phyloP scores from a whole-genome alignment of 2,888 invertebrate species.

The Tetheella fluctuosa region DNA sequence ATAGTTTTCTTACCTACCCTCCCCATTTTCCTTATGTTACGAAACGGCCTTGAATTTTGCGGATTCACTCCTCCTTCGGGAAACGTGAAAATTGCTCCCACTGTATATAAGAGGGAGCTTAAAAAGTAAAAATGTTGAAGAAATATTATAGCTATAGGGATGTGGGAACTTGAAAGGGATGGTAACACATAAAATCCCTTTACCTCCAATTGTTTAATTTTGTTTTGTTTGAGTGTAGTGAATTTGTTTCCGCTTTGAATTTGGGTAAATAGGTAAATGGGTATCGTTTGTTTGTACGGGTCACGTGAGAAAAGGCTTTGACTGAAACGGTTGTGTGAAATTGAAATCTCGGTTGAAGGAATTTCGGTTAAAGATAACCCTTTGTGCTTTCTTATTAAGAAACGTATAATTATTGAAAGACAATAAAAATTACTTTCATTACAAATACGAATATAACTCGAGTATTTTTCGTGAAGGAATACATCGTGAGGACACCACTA shows the following conservation, averaged over 20 bases:
- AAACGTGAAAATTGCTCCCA: conserved; percentile 20
- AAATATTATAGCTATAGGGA: conserved; percentile 3
- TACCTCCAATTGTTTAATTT: conserved; percentile 7
- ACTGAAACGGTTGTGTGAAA: neutral
- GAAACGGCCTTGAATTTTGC: conserved; percentile 24
- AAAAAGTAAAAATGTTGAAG: conserved; percentile 21
- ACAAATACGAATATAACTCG: too few species aligned
- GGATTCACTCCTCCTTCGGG: conserved; percentile 17
- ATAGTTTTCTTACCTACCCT: conserved; percentile 2
- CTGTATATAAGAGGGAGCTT: conserved; percentile 25
- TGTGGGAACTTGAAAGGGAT: conserved; percentile 4
- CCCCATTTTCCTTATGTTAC: conserved; percentile 17
- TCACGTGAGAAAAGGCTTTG: conserved; percentile 2
- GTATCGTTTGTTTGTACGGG: conserved; percentile 5
- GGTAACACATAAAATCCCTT: neutral
- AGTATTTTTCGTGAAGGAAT: too few species aligned
- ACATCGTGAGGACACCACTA: too few species aligned
- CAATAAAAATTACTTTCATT: too few species aligned
- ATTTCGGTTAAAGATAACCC: neutral
- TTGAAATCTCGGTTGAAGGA: neutral
- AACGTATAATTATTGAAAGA: neutral
- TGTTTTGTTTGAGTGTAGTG: conserved; percentile 6
- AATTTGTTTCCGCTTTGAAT: conserved; percentile 7
- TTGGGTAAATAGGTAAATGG: neutral
- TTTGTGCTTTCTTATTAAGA: neutral